Percentiles rank a stretch among this genome's conserved stretches.
These are phyloP conservation scores for Drosophila tanythrix DNA, from an alignment of 2,888 invertebrate species.

Conservation along the genomic window DNA sequence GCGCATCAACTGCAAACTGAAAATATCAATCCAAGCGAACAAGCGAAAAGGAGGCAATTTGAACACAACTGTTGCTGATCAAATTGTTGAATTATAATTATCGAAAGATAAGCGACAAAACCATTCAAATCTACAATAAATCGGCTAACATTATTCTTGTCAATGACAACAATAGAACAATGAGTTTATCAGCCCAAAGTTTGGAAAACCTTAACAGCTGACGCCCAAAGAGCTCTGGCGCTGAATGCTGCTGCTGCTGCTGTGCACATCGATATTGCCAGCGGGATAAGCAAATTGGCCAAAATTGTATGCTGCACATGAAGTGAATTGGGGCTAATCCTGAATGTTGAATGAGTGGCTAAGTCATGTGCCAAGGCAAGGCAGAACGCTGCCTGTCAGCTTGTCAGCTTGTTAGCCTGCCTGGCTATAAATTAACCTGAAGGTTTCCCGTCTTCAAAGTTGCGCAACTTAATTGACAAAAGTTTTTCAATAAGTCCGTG, in stretches of 20 bases:
- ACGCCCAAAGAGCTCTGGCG: neutral
- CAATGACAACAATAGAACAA: neutral
- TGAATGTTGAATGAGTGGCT: neutral
- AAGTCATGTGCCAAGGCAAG: neutral
- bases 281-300: constrained; percentile 65
- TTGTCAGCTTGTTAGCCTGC: constrained; percentile 2
- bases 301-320: constrained; percentile 59
- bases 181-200: neutral
- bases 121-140: too few relatives aligned
- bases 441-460: constrained; percentile 32
- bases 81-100: too few relatives aligned
- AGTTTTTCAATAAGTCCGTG: constrained; percentile 70
- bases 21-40: too few relatives aligned
- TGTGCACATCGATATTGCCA: too few relatives aligned
- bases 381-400: neutral
- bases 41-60: too few relatives aligned
- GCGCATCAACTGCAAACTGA: neutral
- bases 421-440: constrained; percentile 33
- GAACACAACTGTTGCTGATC: too few relatives aligned
- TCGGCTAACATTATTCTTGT: neutral
- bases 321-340: constrained; percentile 55
- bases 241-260: too few relatives aligned
- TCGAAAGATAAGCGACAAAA: too few relatives aligned
- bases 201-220: neutral
- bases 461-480: constrained; percentile 47